Evolutionary conservation across 2,113 vertebrate genomes (phyloP), one percentile per base, ranked within the genome.

Genomic region (Tyrannus savana): DNA sequence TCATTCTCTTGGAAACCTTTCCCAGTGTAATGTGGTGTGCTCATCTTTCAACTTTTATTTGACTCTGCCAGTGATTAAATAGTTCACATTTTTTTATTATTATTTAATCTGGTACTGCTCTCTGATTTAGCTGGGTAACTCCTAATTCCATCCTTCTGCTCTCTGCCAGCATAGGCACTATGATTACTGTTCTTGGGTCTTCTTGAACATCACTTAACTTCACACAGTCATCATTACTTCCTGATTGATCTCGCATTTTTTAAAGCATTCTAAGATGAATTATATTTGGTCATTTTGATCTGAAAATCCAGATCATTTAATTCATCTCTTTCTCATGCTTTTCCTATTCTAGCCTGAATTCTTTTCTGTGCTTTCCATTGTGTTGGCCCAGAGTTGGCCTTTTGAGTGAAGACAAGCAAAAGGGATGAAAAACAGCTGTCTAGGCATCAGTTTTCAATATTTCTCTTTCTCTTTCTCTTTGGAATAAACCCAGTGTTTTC

Each of bases 41-140:
- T 15, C 27, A 24, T 58, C 76, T 95, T 84, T 67, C 44, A 89
- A 66, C 60, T 92, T 96, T 71, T 80, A 60, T 78, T 93, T 96
- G 92, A 80, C 91, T 85, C 46, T 73, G 62, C 6, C 8, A 25
- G 44, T 27, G 30, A 47, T 78, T 76, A 82, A 95, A 89, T 53
- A 56, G 9, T 50, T 77, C n/a, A 4, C 7, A 79, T 11, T 30
- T 28, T 13, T 19, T 50, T 30, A 41, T 12, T 3, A 56, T 71
- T 50, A 42, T 71, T 90, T 63, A 52, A 23, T 76, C 31, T 58
- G 14, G 1, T 28, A 21, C 42, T 89, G 81, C 66, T 13, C 67
- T 80, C 14, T 86, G 50, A 25, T 71, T 88, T 86, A 13, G 1
- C 72, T 53, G 62, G 42, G 19, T 52, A 66, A 73, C 23, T 82